Base-by-base conservation (phyloP, 2,113 vertebrate species). In the Numenius arquata region DNA sequence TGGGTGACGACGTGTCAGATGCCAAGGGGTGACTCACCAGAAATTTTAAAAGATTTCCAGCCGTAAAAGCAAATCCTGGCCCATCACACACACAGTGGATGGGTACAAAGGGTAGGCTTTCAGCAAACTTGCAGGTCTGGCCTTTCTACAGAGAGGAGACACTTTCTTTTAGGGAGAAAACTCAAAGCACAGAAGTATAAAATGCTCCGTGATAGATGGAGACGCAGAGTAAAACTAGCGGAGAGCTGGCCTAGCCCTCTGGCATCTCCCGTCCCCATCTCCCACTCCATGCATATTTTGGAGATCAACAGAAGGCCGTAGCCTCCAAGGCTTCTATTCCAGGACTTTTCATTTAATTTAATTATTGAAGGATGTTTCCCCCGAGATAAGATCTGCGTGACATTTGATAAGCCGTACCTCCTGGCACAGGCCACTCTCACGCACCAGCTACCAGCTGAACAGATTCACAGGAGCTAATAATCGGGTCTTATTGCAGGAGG, bases 1-100 rank as follows among this genome's bases (percentile, higher is more conserved):
- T 14, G 21, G 32, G 55, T 62, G 77, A 47, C 52, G 11, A 20
- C 10, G 4, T 2, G 3, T 17, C 43, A 29, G 45, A 13, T 3
- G 8, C 40, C 55, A 21, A 26, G 23, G 56, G 29, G 80, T 41
- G 50, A 72, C 76, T 66, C 70, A 62, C 62, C 34, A 11, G 53
- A 55, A 62, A 62, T 61, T 45, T 25, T 29, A 68, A 78, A 59
- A 71, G 59, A 53, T 72, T 75, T 56, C 23, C n/a, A 58, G 22
- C 43, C 30, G 4, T 30, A 91, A 58, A 58, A 65, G 43, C 72
- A 43, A 79, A 78, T 18, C 30, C 52, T 4, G 18, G 30, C 26
- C 86, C 52, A 18, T 12, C 34, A 2, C 2, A 40, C 1, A 0
- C 15, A 8, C 4, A 4, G 47, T 32, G 59, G 11, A 12, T 7